phyloP scores from a whole-genome alignment of 2,888 invertebrate genomes.

The Galerucella calmariensis region DNA sequence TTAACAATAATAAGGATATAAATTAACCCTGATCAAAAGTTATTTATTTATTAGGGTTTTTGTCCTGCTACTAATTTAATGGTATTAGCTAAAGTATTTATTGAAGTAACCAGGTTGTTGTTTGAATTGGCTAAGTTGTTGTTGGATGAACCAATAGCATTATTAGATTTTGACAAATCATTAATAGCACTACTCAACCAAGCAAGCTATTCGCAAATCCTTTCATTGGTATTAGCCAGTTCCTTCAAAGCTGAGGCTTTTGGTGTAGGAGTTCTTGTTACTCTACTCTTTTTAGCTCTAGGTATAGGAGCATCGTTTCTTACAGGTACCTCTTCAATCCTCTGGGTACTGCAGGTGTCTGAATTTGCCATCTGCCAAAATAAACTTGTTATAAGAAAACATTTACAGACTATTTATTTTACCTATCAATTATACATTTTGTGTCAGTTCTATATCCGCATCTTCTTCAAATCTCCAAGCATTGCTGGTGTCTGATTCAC shows the following conservation, averaged over 20 bases:
- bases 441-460: too few relatives aligned
- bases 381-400: too few relatives aligned
- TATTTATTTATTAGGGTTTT: neutral
- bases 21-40: constrained; percentile 2
- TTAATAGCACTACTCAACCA: constrained; percentile 8
- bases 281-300: constrained; percentile 9
- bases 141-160: constrained; percentile 17
- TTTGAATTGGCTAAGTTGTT: constrained; percentile 3
- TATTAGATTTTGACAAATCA: constrained; percentile 13
- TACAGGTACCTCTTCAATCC: neutral
- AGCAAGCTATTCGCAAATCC: constrained; percentile 4
- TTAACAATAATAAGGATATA: neutral
- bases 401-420: too few relatives aligned
- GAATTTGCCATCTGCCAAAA: neutral
- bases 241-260: constrained; percentile 10
- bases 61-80: constrained; percentile 14
- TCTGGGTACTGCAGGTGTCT: neutral
- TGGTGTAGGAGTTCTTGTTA: constrained; percentile 12
- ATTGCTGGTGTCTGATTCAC: too few relatives aligned
- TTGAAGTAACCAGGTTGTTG: neutral
- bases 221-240: constrained; percentile 11
- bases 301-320: neutral
- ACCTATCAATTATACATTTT: too few relatives aligned
- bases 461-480: too few relatives aligned
- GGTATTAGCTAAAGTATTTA: constrained; percentile 5